Evolutionary conservation across 2,888 invertebrate species (phyloP), one percentile per base, ranked within the genome.

Genomic region (Auanema sp.): DNA sequence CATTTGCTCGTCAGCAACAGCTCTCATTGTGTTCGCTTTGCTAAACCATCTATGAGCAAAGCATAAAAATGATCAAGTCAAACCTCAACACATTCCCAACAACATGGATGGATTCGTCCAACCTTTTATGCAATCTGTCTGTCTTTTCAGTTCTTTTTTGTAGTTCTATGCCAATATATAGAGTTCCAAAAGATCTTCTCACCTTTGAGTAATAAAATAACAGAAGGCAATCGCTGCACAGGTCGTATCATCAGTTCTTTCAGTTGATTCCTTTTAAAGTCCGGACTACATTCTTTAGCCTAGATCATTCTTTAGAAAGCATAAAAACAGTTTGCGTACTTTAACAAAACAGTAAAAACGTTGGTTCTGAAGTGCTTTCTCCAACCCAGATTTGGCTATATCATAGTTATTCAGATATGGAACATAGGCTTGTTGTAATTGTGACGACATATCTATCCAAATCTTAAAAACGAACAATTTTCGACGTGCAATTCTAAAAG

Each of bases 401-500:
- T 97, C 96, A 85, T 95, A 96, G 87, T 92, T 96, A 87, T 98
- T 98, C 62, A 98, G 92, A 87, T 94, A 98, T 18, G 95, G 93
- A 67, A 96, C 95, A 87, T 98, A 98, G 1, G 93, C 92, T 86
- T 54, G 55, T 8, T 44, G 16, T 21, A 75, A 43, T 23, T 62
- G 61, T 1, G 43, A n/a, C 16, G 57, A 61, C 47, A 60, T 62
- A 6, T 90, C 90, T 58, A 92, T 88, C 84, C 95, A 91, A 77
- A 95, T 90, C 83, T 91, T 90, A 8, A 62, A n/a, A 16, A 24
- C 10, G 33, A 21, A 14, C 14, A 10, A 50, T 23, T 16, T 12
- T 40, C 14, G n/a, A 24, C 12, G 14, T 25, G 25, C n/a, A 23
- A 52, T n/a, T 10, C n/a, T 41, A 54, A 23, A n/a, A 54, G 14